Percentiles rank a stretch among this genome's conserved stretches.
Conservation (phyloP, 2,113 vertebrate species). For the Pseudorectes ferrugineus region DNA sequence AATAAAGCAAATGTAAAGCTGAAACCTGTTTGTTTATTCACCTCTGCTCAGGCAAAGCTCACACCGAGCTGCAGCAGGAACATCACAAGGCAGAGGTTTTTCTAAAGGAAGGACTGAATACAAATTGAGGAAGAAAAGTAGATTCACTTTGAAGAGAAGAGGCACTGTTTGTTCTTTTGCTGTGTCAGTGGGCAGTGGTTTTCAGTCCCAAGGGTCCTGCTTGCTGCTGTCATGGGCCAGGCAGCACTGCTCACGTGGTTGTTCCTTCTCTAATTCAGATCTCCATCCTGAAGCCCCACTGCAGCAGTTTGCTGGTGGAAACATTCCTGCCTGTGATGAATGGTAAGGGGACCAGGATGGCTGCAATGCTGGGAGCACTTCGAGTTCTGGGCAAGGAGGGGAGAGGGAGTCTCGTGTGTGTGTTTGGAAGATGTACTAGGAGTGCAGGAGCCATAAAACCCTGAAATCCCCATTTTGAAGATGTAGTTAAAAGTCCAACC, state of each 20-base stretch:
- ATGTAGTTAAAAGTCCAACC: not conserved
- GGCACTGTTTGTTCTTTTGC: not conserved
- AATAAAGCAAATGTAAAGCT: not conserved
- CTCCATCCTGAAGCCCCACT: not conserved
- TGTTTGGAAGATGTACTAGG: not conserved
- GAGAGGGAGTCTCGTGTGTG: accelerated
- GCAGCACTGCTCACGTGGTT: not conserved
- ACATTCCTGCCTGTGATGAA: not conserved
- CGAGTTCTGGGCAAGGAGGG: not conserved
- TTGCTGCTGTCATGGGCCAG: not conserved
- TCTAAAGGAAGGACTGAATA: not conserved
- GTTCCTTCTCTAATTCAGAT: not conserved
- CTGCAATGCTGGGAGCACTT: accelerated
- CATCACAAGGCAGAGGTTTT: not conserved
- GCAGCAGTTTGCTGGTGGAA: not conserved
- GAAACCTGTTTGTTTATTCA: not conserved
- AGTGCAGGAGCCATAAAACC: accelerated
- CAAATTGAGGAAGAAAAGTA: not conserved
- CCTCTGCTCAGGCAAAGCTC: not conserved
- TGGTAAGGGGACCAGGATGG: not conserved
- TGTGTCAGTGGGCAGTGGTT: not conserved
- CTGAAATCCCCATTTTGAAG: not conserved
- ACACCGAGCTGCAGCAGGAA: not conserved
- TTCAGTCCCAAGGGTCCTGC: not conserved
- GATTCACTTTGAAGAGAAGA: not conserved